A percentile compares a stretch with the other conserved stretches of the same genome.
Evolutionary conservation across 1,140 invertebrate genomes (phyloP).

Genomic region (Drosophila yakuba): DNA sequence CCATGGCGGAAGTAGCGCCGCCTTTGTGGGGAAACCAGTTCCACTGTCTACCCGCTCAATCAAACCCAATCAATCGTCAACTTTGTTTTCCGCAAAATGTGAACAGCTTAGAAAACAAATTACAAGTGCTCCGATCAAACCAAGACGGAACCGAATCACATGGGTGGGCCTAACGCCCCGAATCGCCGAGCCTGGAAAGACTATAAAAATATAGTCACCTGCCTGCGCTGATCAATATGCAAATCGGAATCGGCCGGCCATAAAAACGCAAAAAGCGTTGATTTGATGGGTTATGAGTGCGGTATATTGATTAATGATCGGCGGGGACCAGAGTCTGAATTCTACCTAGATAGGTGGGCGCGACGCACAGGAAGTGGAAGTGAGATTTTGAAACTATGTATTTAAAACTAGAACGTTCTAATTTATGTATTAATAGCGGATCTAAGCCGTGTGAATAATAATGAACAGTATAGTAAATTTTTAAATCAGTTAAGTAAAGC

Average conservation of each 20-base stretch:
- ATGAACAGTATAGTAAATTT: background rate
- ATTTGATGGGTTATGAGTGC: constrained; percentile 52
- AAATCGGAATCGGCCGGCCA: constrained; percentile 59
- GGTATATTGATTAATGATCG: constrained; percentile 37
- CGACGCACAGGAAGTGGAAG: constrained; percentile 28
- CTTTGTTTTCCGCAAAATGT: constrained; percentile 72
- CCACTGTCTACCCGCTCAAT: constrained; percentile 60
- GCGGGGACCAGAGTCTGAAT: background rate
- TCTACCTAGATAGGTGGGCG: background rate
- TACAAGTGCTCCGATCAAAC: constrained; percentile 65
- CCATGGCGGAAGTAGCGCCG: constrained; percentile 61
- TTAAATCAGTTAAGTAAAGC: background rate
- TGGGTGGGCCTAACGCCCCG: constrained; percentile 17
- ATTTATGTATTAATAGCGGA: constrained; percentile 12
- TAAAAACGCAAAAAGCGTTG: constrained; percentile 38
- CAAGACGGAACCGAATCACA: constrained; percentile 47
- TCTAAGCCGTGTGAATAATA: background rate
- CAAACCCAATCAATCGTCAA: constrained; percentile 75
- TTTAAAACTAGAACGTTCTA: constrained; percentile 4
- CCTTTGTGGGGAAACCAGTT: constrained; percentile 71
- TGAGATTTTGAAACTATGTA: constrained; percentile 3
- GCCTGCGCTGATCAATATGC: constrained; percentile 53
- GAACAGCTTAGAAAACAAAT: constrained; percentile 64
- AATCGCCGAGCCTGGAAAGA: constrained; percentile 23
- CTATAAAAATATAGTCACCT: constrained; percentile 17